Percentiles rank a stretch among this genome's conserved stretches.
Evolutionary conservation across 53 echinoderm and acorn worm genomes (phyloP).

Genomic region (Holothuria leucospilota): DNA sequence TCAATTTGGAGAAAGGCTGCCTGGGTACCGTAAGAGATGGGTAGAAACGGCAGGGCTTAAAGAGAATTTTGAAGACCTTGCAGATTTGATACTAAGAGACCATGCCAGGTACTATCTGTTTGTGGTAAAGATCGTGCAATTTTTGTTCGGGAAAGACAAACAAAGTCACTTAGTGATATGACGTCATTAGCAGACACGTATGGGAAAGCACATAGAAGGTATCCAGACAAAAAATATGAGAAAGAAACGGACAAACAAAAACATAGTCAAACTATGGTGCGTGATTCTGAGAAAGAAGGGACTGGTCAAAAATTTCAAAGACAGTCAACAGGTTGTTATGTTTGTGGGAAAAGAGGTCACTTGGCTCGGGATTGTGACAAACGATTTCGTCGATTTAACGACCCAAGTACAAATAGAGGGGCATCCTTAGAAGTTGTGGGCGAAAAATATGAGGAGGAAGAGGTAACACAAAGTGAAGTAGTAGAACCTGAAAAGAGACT

Average conservation of each 20-base stretch:
- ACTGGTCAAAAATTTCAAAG: too few relatives aligned
- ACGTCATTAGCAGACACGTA: constrained; percentile 38
- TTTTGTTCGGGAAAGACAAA: constrained; percentile 45
- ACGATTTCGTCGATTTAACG: neutral
- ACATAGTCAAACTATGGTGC: too few relatives aligned
- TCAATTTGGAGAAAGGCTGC: constrained; percentile 30
- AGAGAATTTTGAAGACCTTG: constrained; percentile 13
- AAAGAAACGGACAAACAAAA: too few relatives aligned
- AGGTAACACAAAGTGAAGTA: too few relatives aligned
- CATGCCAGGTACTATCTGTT: constrained; percentile 31
- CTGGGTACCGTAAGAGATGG: constrained; percentile 46
- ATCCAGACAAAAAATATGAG: neutral
- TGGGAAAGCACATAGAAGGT: constrained; percentile 3
- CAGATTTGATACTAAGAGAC: constrained; percentile 46
- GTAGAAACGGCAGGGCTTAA: constrained; percentile 12
- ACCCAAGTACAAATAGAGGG: too few relatives aligned
- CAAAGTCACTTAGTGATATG: constrained; percentile 1
- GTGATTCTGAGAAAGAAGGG: too few relatives aligned
- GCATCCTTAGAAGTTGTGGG: too few relatives aligned
- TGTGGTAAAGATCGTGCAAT: constrained; percentile 24
- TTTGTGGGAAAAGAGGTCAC: constrained; percentile 25
- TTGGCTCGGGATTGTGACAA: constrained; percentile 10
- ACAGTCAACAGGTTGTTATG: neutral
- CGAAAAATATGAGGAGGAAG: too few relatives aligned
- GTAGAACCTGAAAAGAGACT: too few relatives aligned